Percentiles rank a stretch among this genome's conserved stretches.
These are phyloP conservation scores for Micropoecilia bifurca DNA, from an alignment of 2,797 vertebrate species.

Conservation along the genomic window DNA sequence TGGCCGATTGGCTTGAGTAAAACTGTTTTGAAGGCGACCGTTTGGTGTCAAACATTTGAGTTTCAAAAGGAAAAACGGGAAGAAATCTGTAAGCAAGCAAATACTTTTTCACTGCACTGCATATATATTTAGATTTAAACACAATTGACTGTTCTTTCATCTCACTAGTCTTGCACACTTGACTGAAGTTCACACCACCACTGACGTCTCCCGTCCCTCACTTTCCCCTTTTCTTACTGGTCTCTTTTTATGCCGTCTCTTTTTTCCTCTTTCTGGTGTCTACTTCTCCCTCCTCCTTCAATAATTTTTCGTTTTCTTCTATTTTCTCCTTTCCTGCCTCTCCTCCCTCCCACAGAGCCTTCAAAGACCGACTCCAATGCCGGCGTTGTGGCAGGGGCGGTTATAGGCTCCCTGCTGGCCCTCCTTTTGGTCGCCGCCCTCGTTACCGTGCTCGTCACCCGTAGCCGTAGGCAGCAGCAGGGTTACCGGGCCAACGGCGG, in stretches of 20 bases:
- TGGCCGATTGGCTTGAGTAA: no score
- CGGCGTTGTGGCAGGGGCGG: conserved; percentile 86
- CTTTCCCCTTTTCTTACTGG: conserved; percentile 32
- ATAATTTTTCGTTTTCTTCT: conserved; percentile 54
- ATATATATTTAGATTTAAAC: background rate
- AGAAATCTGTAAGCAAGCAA: background rate
- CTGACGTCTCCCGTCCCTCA: conserved; percentile 66
- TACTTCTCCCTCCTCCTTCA: conserved; percentile 40
- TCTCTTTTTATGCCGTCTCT: background rate
- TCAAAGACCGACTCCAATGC: conserved; percentile 73
- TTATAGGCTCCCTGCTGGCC: conserved; percentile 87
- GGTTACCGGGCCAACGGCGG: conserved; percentile 80
- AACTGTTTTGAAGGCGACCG: no score
- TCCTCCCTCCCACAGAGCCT: conserved; percentile 76
- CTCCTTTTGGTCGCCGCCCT: conserved; percentile 85
- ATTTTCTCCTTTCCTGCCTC: conserved; percentile 48
- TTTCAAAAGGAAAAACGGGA: background rate
- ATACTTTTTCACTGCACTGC: background rate
- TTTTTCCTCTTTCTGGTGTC: conserved; percentile 21
- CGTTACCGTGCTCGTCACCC: conserved; percentile 82
- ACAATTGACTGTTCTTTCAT: conserved; percentile 47
- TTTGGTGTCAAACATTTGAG: background rate
- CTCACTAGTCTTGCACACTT: conserved; percentile 54
- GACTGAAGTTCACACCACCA: conserved; percentile 51
- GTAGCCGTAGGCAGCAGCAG: conserved; percentile 80